A percentile compares a stretch with the other conserved stretches of the same genome.
Evolutionary conservation across 2,888 invertebrate species (phyloP).

Genomic region (Lepidocyrtoides sp.): DNA sequence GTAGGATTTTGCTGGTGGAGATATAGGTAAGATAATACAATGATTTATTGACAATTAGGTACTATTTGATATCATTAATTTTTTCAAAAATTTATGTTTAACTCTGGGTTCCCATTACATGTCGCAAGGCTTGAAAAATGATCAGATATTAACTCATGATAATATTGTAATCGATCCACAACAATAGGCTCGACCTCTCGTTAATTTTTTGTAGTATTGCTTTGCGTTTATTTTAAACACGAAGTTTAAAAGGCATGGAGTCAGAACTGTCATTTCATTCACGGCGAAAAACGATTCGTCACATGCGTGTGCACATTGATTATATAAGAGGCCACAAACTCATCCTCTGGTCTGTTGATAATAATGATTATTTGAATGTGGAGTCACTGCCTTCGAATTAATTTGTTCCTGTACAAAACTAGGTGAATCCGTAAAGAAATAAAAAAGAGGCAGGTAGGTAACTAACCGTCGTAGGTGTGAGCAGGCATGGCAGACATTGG

Average conservation of each 20-base stretch:
- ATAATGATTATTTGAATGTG: not conserved
- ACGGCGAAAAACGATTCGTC: not conserved
- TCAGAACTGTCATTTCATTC: not conserved
- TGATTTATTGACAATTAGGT: no score
- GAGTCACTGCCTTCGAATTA: not conserved
- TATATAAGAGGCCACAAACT: not conserved
- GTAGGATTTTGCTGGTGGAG: conserved; percentile 84
- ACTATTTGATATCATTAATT: not conserved
- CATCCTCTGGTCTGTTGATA: not conserved
- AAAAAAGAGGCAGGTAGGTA: not conserved
- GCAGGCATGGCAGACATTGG: conserved; percentile 39
- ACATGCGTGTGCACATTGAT: not conserved
- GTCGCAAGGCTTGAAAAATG: no score
- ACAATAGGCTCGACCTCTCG: no score
- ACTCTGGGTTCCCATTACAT: no score
- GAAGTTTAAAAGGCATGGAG: not conserved
- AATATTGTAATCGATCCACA: no score
- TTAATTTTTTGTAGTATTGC: no score
- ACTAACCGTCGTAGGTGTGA: not conserved
- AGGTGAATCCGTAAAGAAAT: conserved; percentile 39
- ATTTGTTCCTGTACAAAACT: conserved; percentile 47
- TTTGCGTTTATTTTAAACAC: no score
- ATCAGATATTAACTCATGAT: no score
- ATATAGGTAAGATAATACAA: conserved; percentile 81
- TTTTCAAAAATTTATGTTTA: not conserved